Evolutionary conservation across 2,888 invertebrate species (phyloP), one percentile per base, ranked within the genome.

Genomic region (Stenoptilia bipunctidactyla): DNA sequence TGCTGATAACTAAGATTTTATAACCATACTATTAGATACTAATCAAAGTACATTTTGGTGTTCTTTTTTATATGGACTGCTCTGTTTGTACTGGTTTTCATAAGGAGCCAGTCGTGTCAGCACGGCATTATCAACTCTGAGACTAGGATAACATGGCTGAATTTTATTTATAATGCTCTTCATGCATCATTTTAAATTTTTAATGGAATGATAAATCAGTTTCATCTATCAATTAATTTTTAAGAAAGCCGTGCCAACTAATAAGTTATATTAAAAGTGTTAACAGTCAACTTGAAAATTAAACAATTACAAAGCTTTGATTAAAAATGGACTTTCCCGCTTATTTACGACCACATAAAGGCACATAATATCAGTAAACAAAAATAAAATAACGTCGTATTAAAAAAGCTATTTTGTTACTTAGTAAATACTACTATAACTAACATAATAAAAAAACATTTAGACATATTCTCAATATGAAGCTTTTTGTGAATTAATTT

Each of bases 391-490:
- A 36, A 43, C 39, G 43, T 38, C 38, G 20, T 38, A 72, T 72
- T 76, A 74, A 80, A 79, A 79, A 80, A 79, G 76, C 77, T 79
- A 75, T 71, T 57, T 66, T 58, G 66, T 68, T 61, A 66, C 66
- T 71, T 73, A 75, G 42, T 53, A 54, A 49, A 52, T 30, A 30
- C n/a, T 30, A 52, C 61, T 61, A 65, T 50, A 46, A 53, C 60
- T 62, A 61, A 49, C 56, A 59, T 58, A 56, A 61, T 64, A 67
- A 58, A 60, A 63, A 61, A 62, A 65, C 65, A 65, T 56, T n/a
- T 53, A 61, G 60, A 40, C 35, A 40, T 49, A 20, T 20, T 44
- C 38, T 44, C 45, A 45, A 59, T 56, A 56, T 62, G 61, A 71
- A 69, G 67, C 72, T 63, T 67, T 57, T 53, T 61, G 65, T 66